Percentiles rank a stretch among this genome's conserved stretches.
Conservation (phyloP, 2,888 invertebrate genomes). For the Melanargia galathea region DNA sequence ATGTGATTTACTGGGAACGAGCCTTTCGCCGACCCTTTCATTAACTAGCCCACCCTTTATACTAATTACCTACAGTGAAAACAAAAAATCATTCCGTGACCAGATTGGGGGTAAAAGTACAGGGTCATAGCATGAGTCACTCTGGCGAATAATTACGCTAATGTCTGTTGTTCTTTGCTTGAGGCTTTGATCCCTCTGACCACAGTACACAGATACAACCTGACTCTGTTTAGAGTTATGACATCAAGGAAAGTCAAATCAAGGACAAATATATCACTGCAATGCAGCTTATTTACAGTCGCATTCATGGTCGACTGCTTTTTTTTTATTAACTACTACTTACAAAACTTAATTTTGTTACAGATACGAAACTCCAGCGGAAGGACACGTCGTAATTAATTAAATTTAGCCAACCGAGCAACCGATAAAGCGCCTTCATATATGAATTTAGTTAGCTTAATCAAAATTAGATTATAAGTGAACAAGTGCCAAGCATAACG, state of each 20-base stretch:
- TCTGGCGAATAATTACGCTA: slow-evolving; percentile 10
- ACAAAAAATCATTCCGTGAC: slow-evolving; percentile 58
- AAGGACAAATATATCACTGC: too few species aligned
- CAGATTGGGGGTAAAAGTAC: slow-evolving; percentile 36
- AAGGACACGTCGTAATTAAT: slow-evolving; percentile 49
- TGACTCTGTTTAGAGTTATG: too few species aligned
- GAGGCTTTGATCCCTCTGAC: not conserved
- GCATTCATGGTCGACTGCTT: too few species aligned
- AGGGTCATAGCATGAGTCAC: slow-evolving; percentile 20
- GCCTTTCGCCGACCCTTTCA: slow-evolving; percentile 62
- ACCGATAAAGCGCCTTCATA: slow-evolving; percentile 74
- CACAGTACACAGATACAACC: too few species aligned
- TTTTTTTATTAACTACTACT: too few species aligned
- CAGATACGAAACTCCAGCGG: slow-evolving; percentile 61
- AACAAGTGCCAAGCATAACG: slow-evolving; percentile 57
- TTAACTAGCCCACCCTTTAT: slow-evolving; percentile 53
- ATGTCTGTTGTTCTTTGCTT: not conserved
- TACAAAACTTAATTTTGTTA: slow-evolving; percentile 61
- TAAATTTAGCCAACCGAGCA: slow-evolving; percentile 54
- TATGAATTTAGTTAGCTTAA: slow-evolving; percentile 60
- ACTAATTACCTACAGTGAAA: slow-evolving; percentile 53
- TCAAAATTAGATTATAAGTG: slow-evolving; percentile 55
- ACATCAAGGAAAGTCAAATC: too few species aligned
- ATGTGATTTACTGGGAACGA: slow-evolving; percentile 66
- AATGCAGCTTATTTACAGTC: too few species aligned